Evolutionary conservation across 2,888 invertebrate species (phyloP).

Genomic region (Plebejus melissa): DNA sequence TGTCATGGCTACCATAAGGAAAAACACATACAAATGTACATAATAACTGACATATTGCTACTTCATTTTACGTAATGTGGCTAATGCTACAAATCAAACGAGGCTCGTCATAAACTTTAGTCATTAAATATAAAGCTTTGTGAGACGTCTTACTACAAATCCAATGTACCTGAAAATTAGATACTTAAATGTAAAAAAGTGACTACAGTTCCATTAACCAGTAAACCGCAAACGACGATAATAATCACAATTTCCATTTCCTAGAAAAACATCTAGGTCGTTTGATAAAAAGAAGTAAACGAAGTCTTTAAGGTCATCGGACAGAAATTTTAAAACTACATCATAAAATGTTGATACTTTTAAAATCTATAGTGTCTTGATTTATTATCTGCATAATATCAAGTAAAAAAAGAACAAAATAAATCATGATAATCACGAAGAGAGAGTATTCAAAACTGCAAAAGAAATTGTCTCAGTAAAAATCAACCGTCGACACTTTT

Average conservation of each 20-base stretch:
- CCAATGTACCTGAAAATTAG: neutral
- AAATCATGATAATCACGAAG: neutral
- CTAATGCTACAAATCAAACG: neutral
- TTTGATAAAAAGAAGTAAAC: neutral
- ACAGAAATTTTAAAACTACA: neutral
- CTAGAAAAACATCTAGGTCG: neutral
- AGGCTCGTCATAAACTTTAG: too few species aligned
- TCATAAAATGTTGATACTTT: neutral
- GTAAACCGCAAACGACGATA: neutral
- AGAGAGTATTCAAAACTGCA: neutral
- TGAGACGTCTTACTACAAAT: too few species aligned
- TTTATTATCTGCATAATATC: neutral
- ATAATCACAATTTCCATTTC: conserved; percentile 5
- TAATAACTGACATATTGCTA: neutral
- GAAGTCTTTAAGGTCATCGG: neutral
- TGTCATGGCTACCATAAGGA: neutral
- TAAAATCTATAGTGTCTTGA: neutral
- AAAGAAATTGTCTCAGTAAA: neutral
- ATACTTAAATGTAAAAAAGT: neutral
- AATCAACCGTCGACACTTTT: conserved; percentile 22
- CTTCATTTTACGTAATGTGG: neutral
- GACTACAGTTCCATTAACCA: neutral
- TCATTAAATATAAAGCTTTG: too few species aligned
- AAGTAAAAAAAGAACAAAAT: neutral
- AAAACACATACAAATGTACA: neutral